Evolutionary conservation across 2,797 vertebrate genomes (phyloP).

Genomic region (Anomalospiza imberbis): DNA sequence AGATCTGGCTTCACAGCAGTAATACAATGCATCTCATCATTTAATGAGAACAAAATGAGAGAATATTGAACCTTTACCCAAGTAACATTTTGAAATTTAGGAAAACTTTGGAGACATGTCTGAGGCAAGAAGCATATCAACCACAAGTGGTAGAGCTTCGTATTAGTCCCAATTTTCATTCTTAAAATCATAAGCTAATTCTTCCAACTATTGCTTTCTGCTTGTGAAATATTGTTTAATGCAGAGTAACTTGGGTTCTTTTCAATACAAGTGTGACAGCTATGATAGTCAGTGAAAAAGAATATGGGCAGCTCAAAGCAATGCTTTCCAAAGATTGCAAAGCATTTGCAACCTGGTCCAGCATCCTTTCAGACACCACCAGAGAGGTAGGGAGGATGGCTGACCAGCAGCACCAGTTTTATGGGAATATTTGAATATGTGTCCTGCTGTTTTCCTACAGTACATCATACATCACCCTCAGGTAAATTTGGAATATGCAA

Average conservation of each 20-base stretch:
- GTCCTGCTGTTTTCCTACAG: not conserved
- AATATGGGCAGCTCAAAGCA: not conserved
- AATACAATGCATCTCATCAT: conserved; percentile 19
- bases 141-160: not conserved
- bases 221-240: not conserved
- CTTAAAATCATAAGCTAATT: not conserved
- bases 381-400: not conserved
- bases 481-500: not conserved
- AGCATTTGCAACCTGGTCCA: not conserved
- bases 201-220: not conserved
- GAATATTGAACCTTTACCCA: not conserved
- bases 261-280: not conserved
- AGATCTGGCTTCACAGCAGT: conserved; percentile 34
- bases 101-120: not conserved
- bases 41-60: not conserved
- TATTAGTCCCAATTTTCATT: not conserved
- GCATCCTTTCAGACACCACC: not conserved
- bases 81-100: not conserved
- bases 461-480: not conserved
- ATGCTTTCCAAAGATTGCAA: not conserved
- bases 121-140: not conserved
- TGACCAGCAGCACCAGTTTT: not conserved
- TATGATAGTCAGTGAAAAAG: not conserved
- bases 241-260: not conserved
- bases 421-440: not conserved